A percentile compares a stretch with the other conserved stretches of the same genome.
Conservation (phyloP, 2,888 invertebrate genomes). For the Idaea biselata region DNA sequence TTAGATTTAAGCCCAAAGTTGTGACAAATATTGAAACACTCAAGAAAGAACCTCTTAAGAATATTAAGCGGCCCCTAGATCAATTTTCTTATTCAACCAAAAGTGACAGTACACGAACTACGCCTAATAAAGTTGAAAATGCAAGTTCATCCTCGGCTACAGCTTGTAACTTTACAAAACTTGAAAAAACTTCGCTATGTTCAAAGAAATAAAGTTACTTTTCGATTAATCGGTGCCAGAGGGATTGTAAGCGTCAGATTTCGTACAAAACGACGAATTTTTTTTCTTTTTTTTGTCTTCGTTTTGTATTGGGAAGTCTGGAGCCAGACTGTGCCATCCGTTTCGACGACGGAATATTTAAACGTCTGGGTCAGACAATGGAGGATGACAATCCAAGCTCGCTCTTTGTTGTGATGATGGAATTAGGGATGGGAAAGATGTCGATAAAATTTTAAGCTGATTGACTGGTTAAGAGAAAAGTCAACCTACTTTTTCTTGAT, state of each 20-base stretch:
- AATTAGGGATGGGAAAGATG: conserved; percentile 48
- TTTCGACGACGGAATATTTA: conserved; percentile 61
- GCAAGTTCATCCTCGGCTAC: background rate
- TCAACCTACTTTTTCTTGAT: too few species aligned
- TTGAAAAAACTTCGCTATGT: conserved; percentile 8
- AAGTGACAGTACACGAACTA: background rate
- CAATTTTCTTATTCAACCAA: background rate
- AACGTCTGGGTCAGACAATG: conserved; percentile 73
- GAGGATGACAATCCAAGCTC: conserved; percentile 56
- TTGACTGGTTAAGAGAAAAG: background rate
- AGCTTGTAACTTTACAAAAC: background rate
- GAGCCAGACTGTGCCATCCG: conserved; percentile 49
- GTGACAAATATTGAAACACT: background rate
- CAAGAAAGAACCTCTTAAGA: background rate
- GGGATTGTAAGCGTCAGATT: conserved; percentile 42
- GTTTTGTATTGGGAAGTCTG: conserved; percentile 33
- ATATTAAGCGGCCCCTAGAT: conserved; percentile 11
- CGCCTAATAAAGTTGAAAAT: background rate
- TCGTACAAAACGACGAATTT: conserved; percentile 35
- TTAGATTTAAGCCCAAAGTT: background rate
- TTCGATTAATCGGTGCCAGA: conserved; percentile 4
- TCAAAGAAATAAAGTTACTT: conserved; percentile 13
- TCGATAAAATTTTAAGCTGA: conserved; percentile 20
- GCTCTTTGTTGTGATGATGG: conserved; percentile 71
- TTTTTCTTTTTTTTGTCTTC: conserved; percentile 14